These are phyloP conservation scores for Hyphantria cunea DNA, from an alignment of 1,140 invertebrate species.

Conservation along the genomic window DNA sequence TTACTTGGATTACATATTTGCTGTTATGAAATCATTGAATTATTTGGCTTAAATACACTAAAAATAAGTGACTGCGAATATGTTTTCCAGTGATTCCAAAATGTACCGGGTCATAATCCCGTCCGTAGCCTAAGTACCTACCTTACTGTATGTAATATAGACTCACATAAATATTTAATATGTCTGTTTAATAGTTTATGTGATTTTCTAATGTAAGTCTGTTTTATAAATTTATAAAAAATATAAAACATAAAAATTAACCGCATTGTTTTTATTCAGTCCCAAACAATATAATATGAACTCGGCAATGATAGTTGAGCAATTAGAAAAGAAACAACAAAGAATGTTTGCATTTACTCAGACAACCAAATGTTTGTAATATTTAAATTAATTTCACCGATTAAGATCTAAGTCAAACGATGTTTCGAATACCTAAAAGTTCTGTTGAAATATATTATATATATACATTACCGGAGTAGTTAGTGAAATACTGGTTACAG, in stretches of 20 bases:
- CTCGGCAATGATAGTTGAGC: too few relatives aligned
- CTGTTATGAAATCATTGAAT: conserved; percentile 39
- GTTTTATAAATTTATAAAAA: conserved; percentile 79
- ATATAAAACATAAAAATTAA: conserved; percentile 55
- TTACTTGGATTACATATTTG: conserved; percentile 67
- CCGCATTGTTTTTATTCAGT: not conserved
- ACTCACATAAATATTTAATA: conserved; percentile 83
- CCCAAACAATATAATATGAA: too few relatives aligned
- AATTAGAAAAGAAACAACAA: too few relatives aligned
- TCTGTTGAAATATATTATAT: too few relatives aligned
- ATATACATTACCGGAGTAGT: too few relatives aligned
- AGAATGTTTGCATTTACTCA: too few relatives aligned
- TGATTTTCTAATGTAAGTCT: conserved; percentile 81
- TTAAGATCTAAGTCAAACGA: too few relatives aligned
- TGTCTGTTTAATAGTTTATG: conserved; percentile 80
- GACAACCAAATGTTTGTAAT: too few relatives aligned
- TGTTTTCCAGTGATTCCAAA: conserved; percentile 69
- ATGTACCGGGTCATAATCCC: conserved; percentile 81
- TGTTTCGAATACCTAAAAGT: too few relatives aligned
- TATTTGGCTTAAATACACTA: conserved; percentile 14
- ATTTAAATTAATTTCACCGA: too few relatives aligned
- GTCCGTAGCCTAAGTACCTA: conserved; percentile 81
- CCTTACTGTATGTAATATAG: conserved; percentile 81
- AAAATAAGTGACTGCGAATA: conserved; percentile 47
- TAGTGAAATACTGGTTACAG: too few relatives aligned